Base-by-base conservation (phyloP, 2,888 invertebrate species). In the Ditula angustiorana region DNA sequence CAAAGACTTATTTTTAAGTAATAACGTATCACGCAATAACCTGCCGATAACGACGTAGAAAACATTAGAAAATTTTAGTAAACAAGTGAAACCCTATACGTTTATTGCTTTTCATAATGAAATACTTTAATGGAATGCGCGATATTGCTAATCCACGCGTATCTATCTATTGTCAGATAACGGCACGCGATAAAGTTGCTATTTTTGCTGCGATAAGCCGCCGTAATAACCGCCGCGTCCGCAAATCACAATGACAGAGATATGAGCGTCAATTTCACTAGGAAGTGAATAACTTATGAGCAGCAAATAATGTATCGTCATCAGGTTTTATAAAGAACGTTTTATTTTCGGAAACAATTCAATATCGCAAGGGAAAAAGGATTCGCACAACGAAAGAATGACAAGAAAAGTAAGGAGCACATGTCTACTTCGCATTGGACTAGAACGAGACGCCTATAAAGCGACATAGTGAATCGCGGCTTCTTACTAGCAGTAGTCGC, bases 151-250 rank as follows among this genome's bases (percentile, higher is more conserved):
- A 67, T 49, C 67, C 58, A 26, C 30, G 57, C 50, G 68, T 61
- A 67, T 59, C 64, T 68, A 67, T 70, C 68, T 65, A 71, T 73
- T 70, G 69, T 70, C 47, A 67, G 74, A 74, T 77, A 75, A 74
- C 57, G 57, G 56, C 35, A 65, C 56, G 66, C 70, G 72, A 75
- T 77, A 73, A 69, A 56, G 59, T 47, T 50, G 66, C 46, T 65
- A 61, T 69, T 72, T 73, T 68, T 55, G 46, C 52, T 19, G 52
- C 56, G 67, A 73, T 74, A 75, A 72, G 68, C 60, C 61, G 68
- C 60, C 56, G 71, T 58, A 68, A 67, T 68, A 62, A 53, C 59
- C 66, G 28, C 37, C 57, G 41, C 37, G 35, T 58, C 53, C 33
- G 68, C 66, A 66, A 68, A 64, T 71, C 58, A 59, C 59, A 68